Base-by-base conservation (phyloP, 1,140 invertebrate genomes). In the Lasioglossum albipes region DNA sequence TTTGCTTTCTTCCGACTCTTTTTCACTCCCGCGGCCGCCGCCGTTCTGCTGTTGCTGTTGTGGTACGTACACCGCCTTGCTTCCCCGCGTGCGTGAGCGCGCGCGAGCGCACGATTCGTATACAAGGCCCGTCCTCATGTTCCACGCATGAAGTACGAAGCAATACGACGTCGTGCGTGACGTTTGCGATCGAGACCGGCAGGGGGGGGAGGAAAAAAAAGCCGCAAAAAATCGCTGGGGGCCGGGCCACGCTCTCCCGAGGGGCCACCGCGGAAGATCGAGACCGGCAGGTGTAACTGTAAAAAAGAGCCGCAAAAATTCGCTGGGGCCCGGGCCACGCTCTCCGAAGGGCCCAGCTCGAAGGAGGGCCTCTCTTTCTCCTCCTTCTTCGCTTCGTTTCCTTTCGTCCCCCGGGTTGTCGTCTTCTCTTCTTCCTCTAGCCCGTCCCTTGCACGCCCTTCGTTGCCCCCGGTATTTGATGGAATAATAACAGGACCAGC, bases 281-380 rank as follows among this genome's bases (percentile, higher is more conserved):
- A 75, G 75, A 83, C 61, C 76, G 81, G 85, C 85, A 87, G 85
- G 85, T 84, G 85, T 79, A 84, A 77, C 79, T 84, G 80, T 68
- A 84, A 82, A 87, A 77, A 79, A 75, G 71, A 75, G 77, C 80
- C 82, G 68, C 83, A 87, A 87, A 87, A 87, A 87, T 87, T 87
- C 82, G 27, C 22, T 2, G 13, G 2, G 77, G 62, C 77, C 68
- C 73, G 66, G 74, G 74, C 57, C 27, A 70, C 18, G 61, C 59
- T 81, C 67, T 16, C 70, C 3, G 9, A 66, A 16, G 4, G 45
- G 57, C 41, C 68, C 36, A 36, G 36, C 36, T 36, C 36, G 36
- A 3, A 36, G 36, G 36, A 36, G 36, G 36, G 42, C 61, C 66
- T 27, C 66, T 27, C 5, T 16, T 16, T 18, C 31, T 65, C 67